Evolutionary conservation across 2,797 vertebrate genomes (phyloP), one percentile per base, ranked within the genome.

Genomic region (Margarornis squamiger): DNA sequence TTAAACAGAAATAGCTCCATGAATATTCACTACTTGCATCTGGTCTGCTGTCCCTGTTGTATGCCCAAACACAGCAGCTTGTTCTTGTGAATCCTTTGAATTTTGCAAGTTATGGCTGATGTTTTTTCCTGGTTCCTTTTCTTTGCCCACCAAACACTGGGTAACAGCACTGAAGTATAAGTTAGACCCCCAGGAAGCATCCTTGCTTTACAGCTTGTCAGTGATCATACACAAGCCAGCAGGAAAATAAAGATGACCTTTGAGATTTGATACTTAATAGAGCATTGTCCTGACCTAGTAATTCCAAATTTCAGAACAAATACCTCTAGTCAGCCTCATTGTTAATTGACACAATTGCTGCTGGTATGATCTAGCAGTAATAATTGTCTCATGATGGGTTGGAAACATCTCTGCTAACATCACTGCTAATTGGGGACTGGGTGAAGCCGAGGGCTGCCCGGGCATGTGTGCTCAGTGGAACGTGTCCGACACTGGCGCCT

Each of bases 281-380:
- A 74, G 19, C 78, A 45, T 90, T 92, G 70, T 92, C 76, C 89
- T 81, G 79, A 92, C 65, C 62, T 77, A 68, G 61, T 91, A 88
- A 88, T 88, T 62, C 76, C n/a, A 38, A 75, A 77, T 84, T 96
- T 95, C 67, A 41, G 94, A 88, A 79, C 84, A 89, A 88, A 75
- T 92, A 74, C n/a, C 61, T 92, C 68, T 73, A 79, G 85, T 93
- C 39, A 94, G 70, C 86, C 46, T 83, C 55, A n/a, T 30, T 14
- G 6, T 90, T 90, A 86, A 86, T 80, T 92, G 77, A 70, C 67
- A 78, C 70, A 93, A 19, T 91, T 77, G 58, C 88, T 81, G 49
- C 82, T 93, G 82, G 57, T 93, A 45, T 76, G 62, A 90, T 89
- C 54, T 83, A 61, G 79, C 43, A 34, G 74, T 36, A 68, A 77